A percentile compares a stretch with the other conserved stretches of the same genome.
Conservation (phyloP, 2,888 invertebrate species). For the Calameuta pallipes region DNA sequence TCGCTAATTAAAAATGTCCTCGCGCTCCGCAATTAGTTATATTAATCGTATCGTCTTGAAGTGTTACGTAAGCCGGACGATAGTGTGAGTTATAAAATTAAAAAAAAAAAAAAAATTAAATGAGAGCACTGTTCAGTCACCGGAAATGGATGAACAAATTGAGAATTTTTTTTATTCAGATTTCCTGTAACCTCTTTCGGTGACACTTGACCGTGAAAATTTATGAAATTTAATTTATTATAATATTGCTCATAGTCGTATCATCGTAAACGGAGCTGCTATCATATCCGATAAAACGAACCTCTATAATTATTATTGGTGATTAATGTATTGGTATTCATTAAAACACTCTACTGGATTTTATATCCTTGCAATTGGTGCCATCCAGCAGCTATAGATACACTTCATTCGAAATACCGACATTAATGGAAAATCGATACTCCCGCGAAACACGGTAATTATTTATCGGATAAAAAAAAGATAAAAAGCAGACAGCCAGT, state of each 20-base stretch:
- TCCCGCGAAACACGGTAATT: not conserved
- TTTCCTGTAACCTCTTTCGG: too few species aligned
- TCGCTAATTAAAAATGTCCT: constrained; percentile 5
- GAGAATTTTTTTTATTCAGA: too few species aligned
- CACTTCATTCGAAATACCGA: not conserved
- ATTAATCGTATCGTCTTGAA: not conserved
- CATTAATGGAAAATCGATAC: not conserved
- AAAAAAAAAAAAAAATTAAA: not conserved
- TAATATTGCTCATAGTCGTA: not conserved
- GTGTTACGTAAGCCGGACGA: not conserved
- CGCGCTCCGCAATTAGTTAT: not conserved
- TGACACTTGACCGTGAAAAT: too few species aligned
- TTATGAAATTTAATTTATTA: not conserved
- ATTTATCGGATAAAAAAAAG: not conserved
- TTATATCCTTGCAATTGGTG: not conserved
- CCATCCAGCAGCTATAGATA: not conserved
- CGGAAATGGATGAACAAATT: too few species aligned
- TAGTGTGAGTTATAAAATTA: not conserved
- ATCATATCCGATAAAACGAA: not conserved
- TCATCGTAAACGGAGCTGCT: not conserved
- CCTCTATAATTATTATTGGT: not conserved
- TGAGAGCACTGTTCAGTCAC: not conserved
- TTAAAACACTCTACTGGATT: not conserved
- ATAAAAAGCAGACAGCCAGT: not conserved
- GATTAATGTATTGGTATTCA: not conserved